Base-by-base conservation (phyloP, 2,113 vertebrate genomes). In the Myotis davidii region DNA sequence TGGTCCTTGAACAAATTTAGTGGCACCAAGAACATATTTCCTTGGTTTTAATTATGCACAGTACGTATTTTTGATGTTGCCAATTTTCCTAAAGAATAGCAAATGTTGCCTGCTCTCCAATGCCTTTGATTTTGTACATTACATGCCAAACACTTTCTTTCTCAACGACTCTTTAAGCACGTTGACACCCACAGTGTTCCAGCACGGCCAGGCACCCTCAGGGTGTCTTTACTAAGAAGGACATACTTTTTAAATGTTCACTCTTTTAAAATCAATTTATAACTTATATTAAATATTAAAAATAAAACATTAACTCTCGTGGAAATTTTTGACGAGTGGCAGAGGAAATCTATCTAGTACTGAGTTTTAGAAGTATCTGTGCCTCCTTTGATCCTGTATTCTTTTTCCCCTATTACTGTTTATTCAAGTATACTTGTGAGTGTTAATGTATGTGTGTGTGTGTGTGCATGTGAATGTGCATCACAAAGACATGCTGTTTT, bases 21-120 rank as follows among this genome's bases (percentile, higher is more conserved):
- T 97, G 89, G 79, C 84, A 93, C 74, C 91, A 91, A 79, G 83
- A 88, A 77, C 59, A 39, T 96, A 95, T 78, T 94, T 96, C 84
- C 76, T 91, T 93, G 79, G 79, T 94, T 97, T 97, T 97, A 96
- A 97, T 97, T 97, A 91, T 88, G 81, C 91, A 95, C 79, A 93
- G 77, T 94, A 89, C 94, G 85, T 88, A 93, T 95, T 95, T 97
- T 94, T 94, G 37, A 95, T 94, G 84, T 92, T 97, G 89, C 76
- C 91, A 96, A 78, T 95, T 97, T 96, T 94, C 76, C 76, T 95
- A 65, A 97, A 97, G 87, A 94, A 96, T 96, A 96, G n/a, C 45
- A 92, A 93, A 72, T 92, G 87, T 61, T 95, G 76, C 84, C 67
- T 93, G 95, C 87, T 84, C 54, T 29, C 95, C 93, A 96, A 83